A percentile compares a stretch with the other conserved stretches of the same genome.
Conservation (phyloP, 1,140 invertebrate species). For the Meloidogyne exigua region DNA sequence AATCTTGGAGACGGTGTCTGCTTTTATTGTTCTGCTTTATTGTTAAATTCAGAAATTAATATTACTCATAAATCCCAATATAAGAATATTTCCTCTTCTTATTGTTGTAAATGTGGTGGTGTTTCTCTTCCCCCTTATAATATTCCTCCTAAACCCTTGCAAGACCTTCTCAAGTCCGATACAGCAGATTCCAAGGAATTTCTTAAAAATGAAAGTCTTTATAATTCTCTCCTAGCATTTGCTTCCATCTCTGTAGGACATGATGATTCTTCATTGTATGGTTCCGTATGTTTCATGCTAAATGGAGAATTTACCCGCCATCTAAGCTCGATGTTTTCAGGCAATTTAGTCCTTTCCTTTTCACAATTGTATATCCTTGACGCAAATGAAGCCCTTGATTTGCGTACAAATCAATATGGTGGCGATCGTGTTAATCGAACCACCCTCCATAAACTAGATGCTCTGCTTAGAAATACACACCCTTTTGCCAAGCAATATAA, state of each 20-base stretch:
- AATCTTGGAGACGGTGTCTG: background rate
- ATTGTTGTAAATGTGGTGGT: background rate
- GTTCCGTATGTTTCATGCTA: background rate
- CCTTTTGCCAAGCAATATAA: background rate
- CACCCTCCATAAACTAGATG: background rate
- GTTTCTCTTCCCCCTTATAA: background rate
- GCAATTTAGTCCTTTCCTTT: background rate
- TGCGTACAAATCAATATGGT: background rate
- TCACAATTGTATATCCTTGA: background rate
- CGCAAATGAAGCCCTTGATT: background rate
- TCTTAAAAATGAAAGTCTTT: background rate
- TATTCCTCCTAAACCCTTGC: background rate
- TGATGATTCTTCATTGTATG: background rate
- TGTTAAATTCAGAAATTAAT: background rate
- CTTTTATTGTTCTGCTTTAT: background rate
- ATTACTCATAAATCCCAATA: background rate
- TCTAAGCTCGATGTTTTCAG: background rate
- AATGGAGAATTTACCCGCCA: background rate
- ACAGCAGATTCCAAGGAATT: constrained; percentile 3
- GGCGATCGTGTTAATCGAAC: background rate
- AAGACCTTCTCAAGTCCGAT: background rate
- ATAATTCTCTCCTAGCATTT: constrained; percentile 8
- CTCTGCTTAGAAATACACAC: background rate
- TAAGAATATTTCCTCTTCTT: background rate
- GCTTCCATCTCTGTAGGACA: background rate